Evolutionary conservation across 2,113 vertebrate genomes (phyloP).

Genomic region (Otolemur garnettii): DNA sequence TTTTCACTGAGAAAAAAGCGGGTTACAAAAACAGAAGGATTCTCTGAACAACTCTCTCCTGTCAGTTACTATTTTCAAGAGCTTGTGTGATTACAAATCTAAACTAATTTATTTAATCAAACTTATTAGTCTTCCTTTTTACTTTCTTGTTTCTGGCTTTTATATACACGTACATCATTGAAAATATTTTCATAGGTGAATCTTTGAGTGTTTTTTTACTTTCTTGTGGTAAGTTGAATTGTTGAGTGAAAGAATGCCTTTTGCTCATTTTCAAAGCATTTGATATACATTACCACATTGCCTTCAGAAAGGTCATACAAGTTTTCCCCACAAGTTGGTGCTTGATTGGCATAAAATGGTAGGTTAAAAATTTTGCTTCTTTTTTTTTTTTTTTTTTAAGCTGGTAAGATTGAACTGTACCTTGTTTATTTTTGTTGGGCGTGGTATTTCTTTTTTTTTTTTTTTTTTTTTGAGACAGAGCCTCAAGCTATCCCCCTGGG

Average conservation of each 20-base stretch:
- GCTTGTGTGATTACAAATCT: background rate
- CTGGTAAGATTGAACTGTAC: background rate
- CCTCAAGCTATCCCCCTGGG: no score
- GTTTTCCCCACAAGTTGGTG: background rate
- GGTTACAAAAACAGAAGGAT: conserved; percentile 21
- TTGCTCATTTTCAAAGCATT: conserved; percentile 52
- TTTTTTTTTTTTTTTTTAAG: background rate
- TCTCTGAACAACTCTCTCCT: conserved; percentile 2
- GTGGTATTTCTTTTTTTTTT: conserved; percentile 28
- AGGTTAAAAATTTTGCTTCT: background rate
- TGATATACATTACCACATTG: background rate
- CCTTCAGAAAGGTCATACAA: conserved; percentile 24
- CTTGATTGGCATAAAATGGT: conserved; percentile 31
- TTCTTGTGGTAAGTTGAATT: conserved; percentile 44
- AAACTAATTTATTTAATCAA: background rate
- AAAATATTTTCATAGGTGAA: conserved; percentile 10
- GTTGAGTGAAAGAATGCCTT: background rate
- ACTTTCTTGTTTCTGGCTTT: conserved; percentile 63
- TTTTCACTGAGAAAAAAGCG: conserved; percentile 37
- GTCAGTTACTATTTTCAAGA: conserved; percentile 63
- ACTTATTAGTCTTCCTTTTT: conserved; percentile 11
- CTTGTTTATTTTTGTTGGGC: background rate
- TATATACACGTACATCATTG: conserved; percentile 6
- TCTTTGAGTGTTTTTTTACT: conserved; percentile 33
- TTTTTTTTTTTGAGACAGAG: no score